Percentiles rank a stretch among this genome's conserved stretches.
Evolutionary conservation across 2,888 invertebrate genomes (phyloP).

Genomic region (Acronicta leporina): DNA sequence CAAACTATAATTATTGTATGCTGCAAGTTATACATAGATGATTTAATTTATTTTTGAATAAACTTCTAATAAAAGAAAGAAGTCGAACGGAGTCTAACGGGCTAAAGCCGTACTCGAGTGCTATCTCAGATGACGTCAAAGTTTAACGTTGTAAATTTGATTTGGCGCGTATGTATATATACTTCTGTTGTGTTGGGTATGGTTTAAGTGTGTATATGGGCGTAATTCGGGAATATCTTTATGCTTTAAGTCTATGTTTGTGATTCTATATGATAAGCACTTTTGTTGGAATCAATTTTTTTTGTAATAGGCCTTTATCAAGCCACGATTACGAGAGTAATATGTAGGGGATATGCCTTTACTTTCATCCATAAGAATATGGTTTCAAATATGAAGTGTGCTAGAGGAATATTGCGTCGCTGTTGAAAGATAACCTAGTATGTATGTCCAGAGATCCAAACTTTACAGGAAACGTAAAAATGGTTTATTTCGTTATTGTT

Average conservation of each 20-base stretch:
- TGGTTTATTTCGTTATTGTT: too few relatives aligned
- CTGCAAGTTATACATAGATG: constrained; percentile 19
- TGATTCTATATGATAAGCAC: too few relatives aligned
- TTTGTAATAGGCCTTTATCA: constrained; percentile 2
- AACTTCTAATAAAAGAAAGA: neutral
- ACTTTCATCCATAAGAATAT: too few relatives aligned
- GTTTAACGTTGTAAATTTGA: neutral
- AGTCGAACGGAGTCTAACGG: neutral
- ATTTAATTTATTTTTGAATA: constrained; percentile 8
- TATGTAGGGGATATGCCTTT: too few relatives aligned
- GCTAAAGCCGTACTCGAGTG: neutral
- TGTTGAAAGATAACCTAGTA: too few relatives aligned
- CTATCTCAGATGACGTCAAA: neutral
- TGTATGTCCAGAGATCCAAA: too few relatives aligned
- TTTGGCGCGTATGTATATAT: neutral
- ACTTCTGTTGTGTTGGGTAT: too few relatives aligned
- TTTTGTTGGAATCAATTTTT: neutral
- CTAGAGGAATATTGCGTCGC: too few relatives aligned
- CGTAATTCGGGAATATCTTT: neutral
- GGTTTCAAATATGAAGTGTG: too few relatives aligned
- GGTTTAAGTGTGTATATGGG: neutral
- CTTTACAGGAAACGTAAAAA: too few relatives aligned
- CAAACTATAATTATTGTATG: constrained; percentile 43
- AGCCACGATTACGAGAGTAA: constrained; percentile 5
- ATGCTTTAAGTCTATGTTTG: too few relatives aligned